A percentile compares a stretch with the other conserved stretches of the same genome.
These are phyloP conservation scores for Orchestia grillus DNA, from an alignment of 1,140 invertebrate species.

Conservation along the genomic window DNA sequence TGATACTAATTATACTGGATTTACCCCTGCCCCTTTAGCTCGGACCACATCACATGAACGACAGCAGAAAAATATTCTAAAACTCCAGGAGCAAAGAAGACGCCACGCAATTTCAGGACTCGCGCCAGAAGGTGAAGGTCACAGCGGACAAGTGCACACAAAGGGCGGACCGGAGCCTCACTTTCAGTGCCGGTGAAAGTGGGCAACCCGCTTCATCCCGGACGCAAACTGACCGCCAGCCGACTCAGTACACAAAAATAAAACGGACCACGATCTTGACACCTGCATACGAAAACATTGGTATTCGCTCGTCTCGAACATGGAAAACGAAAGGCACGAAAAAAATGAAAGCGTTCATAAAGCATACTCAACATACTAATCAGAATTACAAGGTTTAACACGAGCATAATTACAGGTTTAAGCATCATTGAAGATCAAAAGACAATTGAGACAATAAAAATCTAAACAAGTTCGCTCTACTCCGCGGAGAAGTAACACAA, in stretches of 20 bases:
- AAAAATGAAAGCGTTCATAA: not conserved
- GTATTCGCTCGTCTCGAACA: not conserved
- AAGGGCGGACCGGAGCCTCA: not conserved
- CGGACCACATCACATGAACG: not conserved
- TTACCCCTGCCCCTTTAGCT: not conserved
- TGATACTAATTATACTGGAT: not conserved
- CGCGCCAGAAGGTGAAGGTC: not conserved
- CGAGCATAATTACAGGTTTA: not conserved
- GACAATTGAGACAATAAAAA: no score
- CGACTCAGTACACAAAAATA: not conserved
- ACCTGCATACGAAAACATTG: not conserved
- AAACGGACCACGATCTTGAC: not conserved
- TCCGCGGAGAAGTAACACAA: no score
- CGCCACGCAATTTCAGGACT: not conserved
- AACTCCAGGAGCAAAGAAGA: not conserved
- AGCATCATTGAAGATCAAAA: no score
- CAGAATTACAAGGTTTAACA: not conserved
- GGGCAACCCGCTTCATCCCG: not conserved
- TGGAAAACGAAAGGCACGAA: not conserved
- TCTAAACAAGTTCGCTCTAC: no score
- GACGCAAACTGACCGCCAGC: no score
- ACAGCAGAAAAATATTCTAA: not conserved
- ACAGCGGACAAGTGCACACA: not conserved
- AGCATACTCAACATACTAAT: not conserved
- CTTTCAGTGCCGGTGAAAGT: not conserved